Conservation (phyloP, 2,888 invertebrate species). For the Ophion ellenae region DNA sequence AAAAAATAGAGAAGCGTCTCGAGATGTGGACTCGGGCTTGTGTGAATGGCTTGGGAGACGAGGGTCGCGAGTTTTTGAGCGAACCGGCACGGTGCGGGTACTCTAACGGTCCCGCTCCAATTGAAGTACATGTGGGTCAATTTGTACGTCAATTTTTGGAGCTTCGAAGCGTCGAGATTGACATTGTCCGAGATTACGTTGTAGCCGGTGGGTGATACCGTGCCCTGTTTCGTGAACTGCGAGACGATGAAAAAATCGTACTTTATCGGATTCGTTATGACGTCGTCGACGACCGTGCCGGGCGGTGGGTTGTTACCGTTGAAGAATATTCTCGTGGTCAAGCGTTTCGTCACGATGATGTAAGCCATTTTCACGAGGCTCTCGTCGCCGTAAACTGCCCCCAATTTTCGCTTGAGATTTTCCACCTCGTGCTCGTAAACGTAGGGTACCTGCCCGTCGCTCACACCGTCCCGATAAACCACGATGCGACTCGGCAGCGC, state of each 20-base stretch:
- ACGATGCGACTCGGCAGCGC: slow-evolving; percentile 89
- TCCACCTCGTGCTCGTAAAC: slow-evolving; percentile 91
- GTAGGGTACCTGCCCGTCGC: slow-evolving; percentile 94
- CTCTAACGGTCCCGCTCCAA: slow-evolving; percentile 90
- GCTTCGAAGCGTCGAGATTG: slow-evolving; percentile 88
- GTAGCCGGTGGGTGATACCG: slow-evolving; percentile 95
- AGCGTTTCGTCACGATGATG: slow-evolving; percentile 94
- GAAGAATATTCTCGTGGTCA: slow-evolving; percentile 91
- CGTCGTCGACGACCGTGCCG: slow-evolving; percentile 94
- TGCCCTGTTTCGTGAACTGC: slow-evolving; percentile 94
- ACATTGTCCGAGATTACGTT: slow-evolving; percentile 92
- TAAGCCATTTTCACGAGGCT: slow-evolving; percentile 87
- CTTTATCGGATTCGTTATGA: slow-evolving; percentile 90
- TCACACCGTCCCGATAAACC: slow-evolving; percentile 96
- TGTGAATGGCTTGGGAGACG: slow-evolving; percentile 92
- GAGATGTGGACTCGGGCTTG: slow-evolving; percentile 86
- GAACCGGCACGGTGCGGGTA: slow-evolving; percentile 97
- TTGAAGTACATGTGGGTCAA: slow-evolving; percentile 96
- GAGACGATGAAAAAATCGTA: slow-evolving; percentile 96
- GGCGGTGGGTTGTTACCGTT: slow-evolving; percentile 89
- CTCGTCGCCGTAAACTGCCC: slow-evolving; percentile 84
- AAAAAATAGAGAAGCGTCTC: slow-evolving; percentile 89
- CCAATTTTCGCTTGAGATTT: slow-evolving; percentile 85
- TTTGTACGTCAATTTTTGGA: slow-evolving; percentile 96
- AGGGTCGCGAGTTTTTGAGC: slow-evolving; percentile 97